These are phyloP conservation scores for Hippocampus zosterae DNA, from an alignment of 2,113 vertebrate species.

Conservation along the genomic window DNA sequence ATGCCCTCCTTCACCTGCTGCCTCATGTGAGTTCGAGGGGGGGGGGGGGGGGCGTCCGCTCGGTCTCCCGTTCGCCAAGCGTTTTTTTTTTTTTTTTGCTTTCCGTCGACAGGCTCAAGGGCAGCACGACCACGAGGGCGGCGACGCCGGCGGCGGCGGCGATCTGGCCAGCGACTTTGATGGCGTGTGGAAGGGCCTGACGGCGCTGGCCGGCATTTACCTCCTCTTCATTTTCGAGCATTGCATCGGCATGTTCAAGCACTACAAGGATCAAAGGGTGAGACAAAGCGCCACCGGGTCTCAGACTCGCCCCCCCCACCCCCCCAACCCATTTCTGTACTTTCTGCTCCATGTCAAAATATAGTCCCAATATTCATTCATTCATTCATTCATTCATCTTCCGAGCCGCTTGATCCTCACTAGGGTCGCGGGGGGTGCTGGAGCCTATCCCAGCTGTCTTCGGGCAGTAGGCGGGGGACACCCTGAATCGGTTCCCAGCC, in stretches of 20 bases:
- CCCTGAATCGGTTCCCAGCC: too few relatives aligned
- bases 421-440: too few relatives aligned
- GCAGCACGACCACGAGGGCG: constrained; percentile 78
- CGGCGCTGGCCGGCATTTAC: constrained; percentile 91
- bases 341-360: too few relatives aligned
- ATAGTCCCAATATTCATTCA: too few relatives aligned
- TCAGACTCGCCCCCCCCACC: too few relatives aligned
- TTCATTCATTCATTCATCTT: too few relatives aligned
- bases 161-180: constrained; percentile 79
- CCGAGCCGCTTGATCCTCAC: too few relatives aligned
- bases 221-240: constrained; percentile 97
- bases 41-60: too few relatives aligned
- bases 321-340: too few relatives aligned
- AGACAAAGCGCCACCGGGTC: neutral
- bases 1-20: constrained; percentile 93
- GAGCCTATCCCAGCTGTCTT: too few relatives aligned
- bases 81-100: neutral
- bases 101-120: constrained; percentile 79
- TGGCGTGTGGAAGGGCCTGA: constrained; percentile 91
- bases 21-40: constrained; percentile 82
- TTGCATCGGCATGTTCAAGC: constrained; percentile 93
- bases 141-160: constrained; percentile 9
- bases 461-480: too few relatives aligned
- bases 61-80: too few relatives aligned
- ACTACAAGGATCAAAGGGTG: constrained; percentile 87